Base-by-base conservation (phyloP, 2,113 vertebrate genomes). In the Erinaceus europaeus region DNA sequence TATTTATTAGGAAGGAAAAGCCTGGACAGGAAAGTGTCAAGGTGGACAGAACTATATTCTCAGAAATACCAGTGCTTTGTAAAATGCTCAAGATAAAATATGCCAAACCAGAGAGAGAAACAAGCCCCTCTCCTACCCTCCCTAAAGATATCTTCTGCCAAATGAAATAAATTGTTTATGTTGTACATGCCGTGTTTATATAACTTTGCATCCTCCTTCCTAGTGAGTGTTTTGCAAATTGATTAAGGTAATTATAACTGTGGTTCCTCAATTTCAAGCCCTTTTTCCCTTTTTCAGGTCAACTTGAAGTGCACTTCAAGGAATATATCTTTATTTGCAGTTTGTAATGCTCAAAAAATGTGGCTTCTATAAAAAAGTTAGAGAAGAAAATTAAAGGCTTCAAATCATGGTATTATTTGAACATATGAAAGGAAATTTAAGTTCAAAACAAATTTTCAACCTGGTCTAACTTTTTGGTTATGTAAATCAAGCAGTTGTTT, bases 211-310 rank as follows among this genome's bases (percentile, higher is more conserved):
- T 77, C 65, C 75, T 82, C 69, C 71, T 87, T 87, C 59, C 83
- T 69, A 69, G 48, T 23, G 55, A 88, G 82, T 72, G 78, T 59
- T 91, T 76, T 77, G 50, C 20, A 85, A 69, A 85, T 78, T 68
- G 44, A 87, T 82, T 77, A 85, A 94, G 52, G 78, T 69, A 23
- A 0, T 85, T 74, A 74, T 57, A 71, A 91, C 46, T 91, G 86
- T 88, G 83, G 36, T 74, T 88, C 83, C 86, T 93, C 86, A 77
- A 89, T 91, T 90, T 85, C 65, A 87, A 94, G 90, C 55, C 50
- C 77, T 71, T 84, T 89, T 93, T 91, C 86, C 5, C 36, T 89
- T 91, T 78, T 36, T 61, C 68, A 55, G 71, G 65, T 91, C 79
- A 88, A 61, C 48, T 85, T 52, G 38, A 71, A 71, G 67, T 78